A percentile compares a stretch with the other conserved stretches of the same genome.
Conservation (phyloP, 2,113 vertebrate genomes). For the Phoxinus phoxinus region DNA sequence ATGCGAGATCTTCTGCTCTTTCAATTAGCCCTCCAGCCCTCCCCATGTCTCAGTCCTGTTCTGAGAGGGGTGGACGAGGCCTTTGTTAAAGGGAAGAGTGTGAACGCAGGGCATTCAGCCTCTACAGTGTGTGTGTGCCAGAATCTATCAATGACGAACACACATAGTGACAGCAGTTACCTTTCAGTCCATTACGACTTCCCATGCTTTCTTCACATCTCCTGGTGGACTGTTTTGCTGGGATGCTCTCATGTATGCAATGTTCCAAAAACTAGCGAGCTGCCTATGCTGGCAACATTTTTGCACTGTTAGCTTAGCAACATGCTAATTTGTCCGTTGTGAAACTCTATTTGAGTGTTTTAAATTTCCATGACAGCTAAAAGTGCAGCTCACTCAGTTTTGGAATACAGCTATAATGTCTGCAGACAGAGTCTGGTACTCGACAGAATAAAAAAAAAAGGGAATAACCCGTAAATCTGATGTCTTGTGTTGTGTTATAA, state of each 20-base stretch:
- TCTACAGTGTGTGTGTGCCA: constrained; percentile 4
- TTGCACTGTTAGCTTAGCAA: not conserved
- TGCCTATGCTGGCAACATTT: not conserved
- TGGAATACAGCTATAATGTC: not conserved
- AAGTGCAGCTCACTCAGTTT: not conserved
- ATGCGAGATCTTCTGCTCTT: constrained; percentile 48
- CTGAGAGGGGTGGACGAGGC: not conserved
- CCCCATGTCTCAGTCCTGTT: not conserved
- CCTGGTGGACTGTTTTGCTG: not conserved
- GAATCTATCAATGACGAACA: not conserved
- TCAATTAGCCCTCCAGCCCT: constrained; percentile 46
- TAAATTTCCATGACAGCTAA: not conserved
- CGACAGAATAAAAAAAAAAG: not conserved
- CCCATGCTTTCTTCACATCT: constrained; percentile 9
- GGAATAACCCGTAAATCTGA: not conserved
- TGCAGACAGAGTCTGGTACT: not conserved
- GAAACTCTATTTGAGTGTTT: not conserved
- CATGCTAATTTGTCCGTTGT: not conserved
- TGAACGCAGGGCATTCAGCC: constrained; percentile 4
- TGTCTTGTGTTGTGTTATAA: not conserved
- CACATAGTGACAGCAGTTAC: constrained; percentile 39
- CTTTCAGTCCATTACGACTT: constrained; percentile 15
- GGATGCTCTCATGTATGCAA: not conserved
- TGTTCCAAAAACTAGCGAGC: not conserved
- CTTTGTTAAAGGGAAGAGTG: constrained; percentile 28